Percentiles rank a stretch among this genome's conserved stretches.
Evolutionary conservation across 2,797 vertebrate species (phyloP).

Genomic region (Threskiornis aethiopicus): DNA sequence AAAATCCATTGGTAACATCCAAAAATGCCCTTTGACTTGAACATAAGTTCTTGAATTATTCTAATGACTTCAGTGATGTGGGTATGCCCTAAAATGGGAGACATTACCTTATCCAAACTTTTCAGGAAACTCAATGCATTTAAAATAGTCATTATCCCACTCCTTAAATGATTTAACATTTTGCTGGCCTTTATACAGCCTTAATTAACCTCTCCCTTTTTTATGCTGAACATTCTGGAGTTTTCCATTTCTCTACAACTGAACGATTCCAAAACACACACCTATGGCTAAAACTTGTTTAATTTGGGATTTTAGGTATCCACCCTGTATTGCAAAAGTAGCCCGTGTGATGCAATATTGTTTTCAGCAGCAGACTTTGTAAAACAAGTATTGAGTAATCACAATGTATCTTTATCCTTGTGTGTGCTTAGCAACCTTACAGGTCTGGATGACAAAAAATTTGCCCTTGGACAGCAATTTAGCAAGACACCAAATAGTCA

Average conservation of each 20-base stretch:
- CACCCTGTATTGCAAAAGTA: slow-evolving; percentile 72
- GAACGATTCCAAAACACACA: slow-evolving; percentile 52
- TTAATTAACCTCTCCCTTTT: neutral
- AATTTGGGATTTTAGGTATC: slow-evolving; percentile 60
- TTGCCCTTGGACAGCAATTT: slow-evolving; percentile 59
- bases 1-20: neutral
- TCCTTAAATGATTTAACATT: neutral
- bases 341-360: slow-evolving; percentile 62
- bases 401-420: slow-evolving; percentile 57
- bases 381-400: slow-evolving; percentile 75
- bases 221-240: neutral
- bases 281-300: slow-evolving; percentile 55
- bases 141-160: neutral
- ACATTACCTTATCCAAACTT: neutral
- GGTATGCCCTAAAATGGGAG: neutral
- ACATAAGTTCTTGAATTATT: neutral
- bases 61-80: neutral
- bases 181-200: neutral
- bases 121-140: neutral
- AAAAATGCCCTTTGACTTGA: neutral
- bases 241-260: slow-evolving; percentile 42
- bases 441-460: slow-evolving; percentile 54
- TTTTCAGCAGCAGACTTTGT: slow-evolving; percentile 61
- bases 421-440: slow-evolving; percentile 62
- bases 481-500: slow-evolving; percentile 28